Conservation (phyloP, 1,140 invertebrate species). For the Papilio polyxenes region DNA sequence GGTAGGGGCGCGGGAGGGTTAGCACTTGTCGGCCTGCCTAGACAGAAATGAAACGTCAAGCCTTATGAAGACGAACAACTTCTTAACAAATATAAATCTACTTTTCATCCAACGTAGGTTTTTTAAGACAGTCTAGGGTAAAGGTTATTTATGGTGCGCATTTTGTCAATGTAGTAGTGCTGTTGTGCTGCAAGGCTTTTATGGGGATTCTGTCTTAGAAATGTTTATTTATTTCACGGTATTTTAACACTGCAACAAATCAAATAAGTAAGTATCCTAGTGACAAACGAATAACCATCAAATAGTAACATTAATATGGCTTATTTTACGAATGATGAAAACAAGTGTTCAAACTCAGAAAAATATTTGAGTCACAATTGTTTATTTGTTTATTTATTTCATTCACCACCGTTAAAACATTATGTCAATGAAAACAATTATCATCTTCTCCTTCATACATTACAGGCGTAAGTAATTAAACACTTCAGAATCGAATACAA, state of each 20-base stretch:
- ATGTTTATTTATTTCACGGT: background rate
- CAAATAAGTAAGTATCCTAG: background rate
- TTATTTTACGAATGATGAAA: too few species aligned
- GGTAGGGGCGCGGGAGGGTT: slow-evolving; percentile 47
- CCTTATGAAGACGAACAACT: slow-evolving; percentile 78
- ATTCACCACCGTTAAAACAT: background rate
- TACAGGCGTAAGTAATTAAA: background rate
- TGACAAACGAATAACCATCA: background rate
- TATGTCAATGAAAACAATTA: background rate
- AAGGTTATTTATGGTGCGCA: slow-evolving; percentile 64
- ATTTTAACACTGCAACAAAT: background rate
- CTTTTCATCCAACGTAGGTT: slow-evolving; percentile 62
- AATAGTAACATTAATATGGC: background rate
- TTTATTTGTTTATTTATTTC: background rate
- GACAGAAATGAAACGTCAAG: slow-evolving; percentile 76
- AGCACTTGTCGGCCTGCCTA: slow-evolving; percentile 73
- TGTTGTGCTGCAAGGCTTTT: slow-evolving; percentile 14
- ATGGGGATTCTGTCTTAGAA: background rate
- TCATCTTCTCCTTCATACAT: background rate
- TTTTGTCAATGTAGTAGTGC: slow-evolving; percentile 53
- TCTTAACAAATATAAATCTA: slow-evolving; percentile 78
- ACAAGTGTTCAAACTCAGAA: too few species aligned
- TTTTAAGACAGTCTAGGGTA: slow-evolving; percentile 62
- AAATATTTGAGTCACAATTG: background rate
- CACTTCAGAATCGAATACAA: slow-evolving; percentile 11